These are phyloP conservation scores for Drosophila rellima DNA, from an alignment of 2,888 invertebrate species.

Conservation along the genomic window DNA sequence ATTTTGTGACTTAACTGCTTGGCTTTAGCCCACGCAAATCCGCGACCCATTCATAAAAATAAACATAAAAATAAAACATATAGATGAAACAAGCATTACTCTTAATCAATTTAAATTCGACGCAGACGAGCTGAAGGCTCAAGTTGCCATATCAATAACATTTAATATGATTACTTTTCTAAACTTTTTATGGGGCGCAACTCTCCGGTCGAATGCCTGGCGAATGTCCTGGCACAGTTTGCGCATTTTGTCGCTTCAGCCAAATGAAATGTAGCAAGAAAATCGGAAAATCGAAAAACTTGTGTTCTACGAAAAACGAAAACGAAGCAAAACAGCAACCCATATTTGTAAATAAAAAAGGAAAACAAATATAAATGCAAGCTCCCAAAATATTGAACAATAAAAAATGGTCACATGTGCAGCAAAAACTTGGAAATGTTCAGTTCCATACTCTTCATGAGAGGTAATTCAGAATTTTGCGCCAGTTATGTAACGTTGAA, in stretches of 20 bases:
- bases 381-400: slow-evolving; percentile 61
- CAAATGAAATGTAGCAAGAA: slow-evolving; percentile 77
- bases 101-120: slow-evolving; percentile 70
- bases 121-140: slow-evolving; percentile 14
- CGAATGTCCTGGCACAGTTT: slow-evolving; percentile 20
- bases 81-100: slow-evolving; percentile 36
- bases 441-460: slow-evolving; percentile 1
- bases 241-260: slow-evolving; percentile 44
- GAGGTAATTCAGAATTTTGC: background rate
- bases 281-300: slow-evolving; percentile 40
- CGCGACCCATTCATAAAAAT: slow-evolving; percentile 1
- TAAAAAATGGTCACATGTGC: slow-evolving; percentile 80
- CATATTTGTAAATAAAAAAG: slow-evolving; percentile 62
- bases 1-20: slow-evolving; percentile 6
- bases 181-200: slow-evolving; percentile 71
- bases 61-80: slow-evolving; percentile 4
- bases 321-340: slow-evolving; percentile 43
- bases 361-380: slow-evolving; percentile 57
- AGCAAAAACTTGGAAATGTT: slow-evolving; percentile 45
- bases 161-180: slow-evolving; percentile 80
- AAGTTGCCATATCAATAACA: slow-evolving; percentile 75
- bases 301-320: slow-evolving; percentile 36
- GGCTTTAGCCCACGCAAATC: slow-evolving; percentile 12
- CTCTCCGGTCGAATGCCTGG: slow-evolving; percentile 40
- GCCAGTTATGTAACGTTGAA: background rate